Evolutionary conservation across 1,140 invertebrate species (phyloP), one percentile per base, ranked within the genome.

Genomic region (Anagrus nilaparvatae): DNA sequence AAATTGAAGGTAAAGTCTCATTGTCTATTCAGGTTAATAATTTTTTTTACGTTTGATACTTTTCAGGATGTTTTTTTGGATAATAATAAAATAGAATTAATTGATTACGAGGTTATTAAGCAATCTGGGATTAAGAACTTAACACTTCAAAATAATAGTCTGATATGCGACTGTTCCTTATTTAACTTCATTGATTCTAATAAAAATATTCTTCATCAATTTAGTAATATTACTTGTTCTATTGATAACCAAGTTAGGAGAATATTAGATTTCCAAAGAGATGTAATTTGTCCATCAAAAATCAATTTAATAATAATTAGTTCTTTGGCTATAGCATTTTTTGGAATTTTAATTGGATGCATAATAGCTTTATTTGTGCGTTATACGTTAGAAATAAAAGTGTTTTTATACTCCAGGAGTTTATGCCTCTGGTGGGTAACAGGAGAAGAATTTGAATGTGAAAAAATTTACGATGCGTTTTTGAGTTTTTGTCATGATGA

Each of bases 401-500:
- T 84, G 8, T 85, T 79, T 76, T 57, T 87, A 2, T 84, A 77
- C 52, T 72, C 77, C 2, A 74, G 78, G 49, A 68, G 74, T 29
- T 50, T 75, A 24, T 79, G 75, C 43, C 57, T 84, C 19, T 77
- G 77, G 65, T 71, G 75, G 13, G 74, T 84, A 10, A 77, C 75
- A 3, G 78, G 84, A 53, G 73, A 81, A 27, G 82, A 86, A 46
- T 49, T 84, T 3, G 84, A 87, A 52, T 77, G 78, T 46, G 77
- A 86, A 33, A 88, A 87, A 55, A 56, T 71, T 8, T 91, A 81
- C 60, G 90, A 95, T 54, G 87, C 85, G 0, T 94, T 93, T 59
- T 74, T 94, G 29, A 89, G 87, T 44, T 92, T 83, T 56, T 85
- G 87, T 1, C 79, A 87, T 52, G 74, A 78, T 52, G 90, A 94